A percentile compares a stretch with the other conserved stretches of the same genome.
Conservation (phyloP, 2,113 vertebrate genomes). For the Takifugu flavidus region DNA sequence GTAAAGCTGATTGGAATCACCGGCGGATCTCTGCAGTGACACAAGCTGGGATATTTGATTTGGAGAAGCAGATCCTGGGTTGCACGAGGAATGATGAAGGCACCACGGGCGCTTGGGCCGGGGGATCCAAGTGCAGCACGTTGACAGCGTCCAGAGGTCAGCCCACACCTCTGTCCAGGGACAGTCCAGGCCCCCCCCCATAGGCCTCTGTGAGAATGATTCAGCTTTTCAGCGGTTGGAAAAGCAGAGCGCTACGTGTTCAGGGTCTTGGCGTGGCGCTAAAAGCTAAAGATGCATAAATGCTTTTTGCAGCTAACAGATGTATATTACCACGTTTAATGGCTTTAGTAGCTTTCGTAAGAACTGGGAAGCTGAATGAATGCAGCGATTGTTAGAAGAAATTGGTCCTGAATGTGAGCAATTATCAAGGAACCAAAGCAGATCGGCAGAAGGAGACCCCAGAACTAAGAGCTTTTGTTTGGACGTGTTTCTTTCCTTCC, state of each 20-base stretch:
- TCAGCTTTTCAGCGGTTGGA: too few species aligned
- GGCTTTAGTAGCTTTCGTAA: slow-evolving; percentile 2
- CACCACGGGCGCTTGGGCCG: slow-evolving; percentile 3
- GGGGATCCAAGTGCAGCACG: not conserved
- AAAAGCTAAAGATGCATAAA: too few species aligned
- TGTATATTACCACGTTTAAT: too few species aligned
- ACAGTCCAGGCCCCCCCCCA: too few species aligned
- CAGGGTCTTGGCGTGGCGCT: too few species aligned
- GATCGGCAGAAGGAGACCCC: slow-evolving; percentile 23
- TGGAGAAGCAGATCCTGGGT: not conserved
- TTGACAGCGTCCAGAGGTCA: too few species aligned
- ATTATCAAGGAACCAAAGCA: slow-evolving; percentile 25
- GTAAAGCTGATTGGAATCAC: slow-evolving; percentile 39
- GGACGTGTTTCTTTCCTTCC: not conserved
- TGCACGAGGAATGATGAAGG: not conserved
- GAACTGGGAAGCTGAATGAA: not conserved
- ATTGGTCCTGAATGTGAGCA: slow-evolving; percentile 1
- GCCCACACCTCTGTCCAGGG: too few species aligned
- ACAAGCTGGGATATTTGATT: slow-evolving; percentile 17
- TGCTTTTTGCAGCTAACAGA: too few species aligned
- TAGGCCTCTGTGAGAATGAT: too few species aligned
- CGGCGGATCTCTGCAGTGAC: not conserved
- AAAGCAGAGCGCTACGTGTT: too few species aligned
- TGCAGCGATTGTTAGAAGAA: not conserved
- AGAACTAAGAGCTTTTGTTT: slow-evolving; percentile 59